Conservation (phyloP, 2,888 invertebrate species). For the Horisme vitalbata region DNA sequence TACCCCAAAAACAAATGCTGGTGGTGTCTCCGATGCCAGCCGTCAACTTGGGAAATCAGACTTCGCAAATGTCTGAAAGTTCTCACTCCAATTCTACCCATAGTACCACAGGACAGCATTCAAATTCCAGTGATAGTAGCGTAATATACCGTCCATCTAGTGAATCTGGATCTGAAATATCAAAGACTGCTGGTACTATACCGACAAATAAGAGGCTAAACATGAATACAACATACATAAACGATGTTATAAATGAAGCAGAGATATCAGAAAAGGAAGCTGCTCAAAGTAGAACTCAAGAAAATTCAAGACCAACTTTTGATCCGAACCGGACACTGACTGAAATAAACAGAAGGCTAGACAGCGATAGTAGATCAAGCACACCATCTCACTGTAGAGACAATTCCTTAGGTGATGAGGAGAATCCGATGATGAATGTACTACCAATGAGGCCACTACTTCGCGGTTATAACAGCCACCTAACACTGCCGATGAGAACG, state of each 20-base stretch:
- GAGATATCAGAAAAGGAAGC: constrained; percentile 77
- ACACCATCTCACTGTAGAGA: constrained; percentile 79
- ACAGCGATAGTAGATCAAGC: constrained; percentile 68
- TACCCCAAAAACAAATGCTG: constrained; percentile 76
- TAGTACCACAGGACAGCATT: constrained; percentile 86
- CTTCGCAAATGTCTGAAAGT: constrained; percentile 86
- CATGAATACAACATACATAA: constrained; percentile 78
- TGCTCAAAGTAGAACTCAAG: constrained; percentile 61
- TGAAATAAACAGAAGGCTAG: constrained; percentile 57
- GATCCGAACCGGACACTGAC: constrained; percentile 66
- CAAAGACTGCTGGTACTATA: constrained; percentile 64
- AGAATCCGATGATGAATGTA: constrained; percentile 89
- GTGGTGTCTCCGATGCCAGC: constrained; percentile 91
- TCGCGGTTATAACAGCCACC: constrained; percentile 89
- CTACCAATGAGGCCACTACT: constrained; percentile 96
- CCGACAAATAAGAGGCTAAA: constrained; percentile 78
- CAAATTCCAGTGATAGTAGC: constrained; percentile 88
- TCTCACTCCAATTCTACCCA: constrained; percentile 83
- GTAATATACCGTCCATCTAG: constrained; percentile 89
- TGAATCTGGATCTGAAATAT: constrained; percentile 86
- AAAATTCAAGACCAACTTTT: constrained; percentile 51
- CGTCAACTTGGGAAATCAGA: constrained; percentile 53
- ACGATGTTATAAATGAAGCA: constrained; percentile 80
- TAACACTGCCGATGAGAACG: constrained; percentile 87
- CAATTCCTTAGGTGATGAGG: constrained; percentile 84